Evolutionary conservation across 2,797 vertebrate species (phyloP).

Genomic region (Chelonia mydas): DNA sequence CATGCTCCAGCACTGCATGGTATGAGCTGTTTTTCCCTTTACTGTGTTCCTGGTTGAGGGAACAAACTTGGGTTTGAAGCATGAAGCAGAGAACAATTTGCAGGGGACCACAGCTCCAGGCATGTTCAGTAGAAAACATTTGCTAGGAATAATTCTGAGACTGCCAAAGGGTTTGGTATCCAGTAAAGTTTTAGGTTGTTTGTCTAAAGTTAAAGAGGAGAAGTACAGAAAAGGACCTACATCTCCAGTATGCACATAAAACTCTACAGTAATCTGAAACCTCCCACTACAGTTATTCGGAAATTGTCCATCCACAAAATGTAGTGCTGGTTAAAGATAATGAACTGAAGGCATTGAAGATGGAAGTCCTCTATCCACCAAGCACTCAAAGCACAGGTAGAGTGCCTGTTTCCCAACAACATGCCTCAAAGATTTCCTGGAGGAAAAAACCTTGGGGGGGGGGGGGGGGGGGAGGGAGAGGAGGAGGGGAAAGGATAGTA

Average conservation of each 20-base stretch:
- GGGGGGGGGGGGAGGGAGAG: rapidly evolving
- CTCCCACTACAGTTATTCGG: neutral
- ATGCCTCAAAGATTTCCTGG: too few relatives aligned
- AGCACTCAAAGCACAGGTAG: neutral
- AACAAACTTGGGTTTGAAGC: neutral
- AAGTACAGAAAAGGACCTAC: rapidly evolving
- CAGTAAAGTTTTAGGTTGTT: neutral
- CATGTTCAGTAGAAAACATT: neutral
- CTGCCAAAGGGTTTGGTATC: rapidly evolving
- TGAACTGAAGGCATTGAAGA: neutral
- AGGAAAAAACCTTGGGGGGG: too few relatives aligned
- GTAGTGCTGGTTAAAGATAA: neutral
- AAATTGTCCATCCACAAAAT: neutral
- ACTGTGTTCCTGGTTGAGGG: neutral
- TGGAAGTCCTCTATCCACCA: neutral
- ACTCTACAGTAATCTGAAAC: neutral
- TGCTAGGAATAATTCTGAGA: neutral
- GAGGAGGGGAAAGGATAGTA: too few relatives aligned
- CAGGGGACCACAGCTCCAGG: neutral
- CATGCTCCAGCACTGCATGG: neutral
- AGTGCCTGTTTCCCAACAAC: neutral
- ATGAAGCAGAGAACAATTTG: neutral
- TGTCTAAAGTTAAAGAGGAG: neutral
- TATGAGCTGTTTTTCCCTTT: neutral
- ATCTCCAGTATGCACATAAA: neutral